These are phyloP conservation scores for Platygyra sinensis DNA, from an alignment of 64 coral and sea anemone species.

Conservation along the genomic window DNA sequence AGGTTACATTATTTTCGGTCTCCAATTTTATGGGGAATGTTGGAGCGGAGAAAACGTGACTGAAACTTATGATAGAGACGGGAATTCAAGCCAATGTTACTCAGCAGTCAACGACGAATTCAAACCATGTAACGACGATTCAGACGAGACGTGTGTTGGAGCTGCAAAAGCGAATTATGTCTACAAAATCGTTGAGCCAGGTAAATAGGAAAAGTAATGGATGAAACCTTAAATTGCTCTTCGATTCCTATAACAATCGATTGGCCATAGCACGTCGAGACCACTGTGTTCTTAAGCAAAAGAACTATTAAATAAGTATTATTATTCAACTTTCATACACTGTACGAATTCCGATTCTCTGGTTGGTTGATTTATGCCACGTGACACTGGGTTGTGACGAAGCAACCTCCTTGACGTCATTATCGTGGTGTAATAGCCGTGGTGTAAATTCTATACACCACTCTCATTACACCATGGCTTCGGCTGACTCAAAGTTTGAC, in stretches of 20 bases:
- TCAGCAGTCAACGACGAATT: not conserved
- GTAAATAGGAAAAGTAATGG: not conserved
- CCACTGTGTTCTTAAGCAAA: not conserved
- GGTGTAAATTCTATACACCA: too few species aligned
- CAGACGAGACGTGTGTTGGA: not conserved
- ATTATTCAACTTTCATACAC: too few species aligned
- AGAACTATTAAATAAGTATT: not conserved
- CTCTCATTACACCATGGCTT: too few species aligned
- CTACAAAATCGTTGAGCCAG: constrained; percentile 14
- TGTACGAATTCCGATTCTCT: too few species aligned
- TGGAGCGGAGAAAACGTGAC: constrained; percentile 26
- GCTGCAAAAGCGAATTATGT: constrained; percentile 10
- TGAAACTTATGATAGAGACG: constrained; percentile 20
- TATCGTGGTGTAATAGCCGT: too few species aligned
- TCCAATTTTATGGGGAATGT: constrained; percentile 61
- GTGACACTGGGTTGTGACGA: too few species aligned
- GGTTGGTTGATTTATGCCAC: too few species aligned
- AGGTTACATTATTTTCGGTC: constrained; percentile 26
- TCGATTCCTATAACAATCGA: too few species aligned
- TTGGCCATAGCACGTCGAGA: not conserved
- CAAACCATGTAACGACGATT: constrained; percentile 9
- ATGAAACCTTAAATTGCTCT: not conserved
- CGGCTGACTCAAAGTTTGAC: too few species aligned
- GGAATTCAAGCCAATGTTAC: not conserved
- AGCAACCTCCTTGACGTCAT: too few species aligned